phyloP scores from a whole-genome alignment of 2,797 vertebrate genomes.

The Sphaeramia orbicularis region DNA sequence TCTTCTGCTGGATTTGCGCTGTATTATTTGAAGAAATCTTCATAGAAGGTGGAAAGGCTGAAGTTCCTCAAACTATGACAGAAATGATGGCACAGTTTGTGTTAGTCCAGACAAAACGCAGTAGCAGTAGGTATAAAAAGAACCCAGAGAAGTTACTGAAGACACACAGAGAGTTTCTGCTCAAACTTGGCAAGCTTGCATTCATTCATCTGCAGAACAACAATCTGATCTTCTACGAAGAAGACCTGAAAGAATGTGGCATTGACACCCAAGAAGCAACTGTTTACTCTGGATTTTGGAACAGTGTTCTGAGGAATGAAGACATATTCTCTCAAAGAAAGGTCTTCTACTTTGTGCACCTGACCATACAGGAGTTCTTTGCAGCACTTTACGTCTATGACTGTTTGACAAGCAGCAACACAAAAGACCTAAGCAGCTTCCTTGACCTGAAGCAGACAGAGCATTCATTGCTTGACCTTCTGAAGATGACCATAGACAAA shows the following conservation, averaged over 20 bases:
- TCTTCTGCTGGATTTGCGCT: constrained; percentile 73
- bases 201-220: constrained; percentile 61
- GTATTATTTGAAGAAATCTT: constrained; percentile 57
- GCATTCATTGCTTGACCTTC: constrained; percentile 30
- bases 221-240: constrained; percentile 65
- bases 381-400: constrained; percentile 59
- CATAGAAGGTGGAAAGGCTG: rapidly evolving
- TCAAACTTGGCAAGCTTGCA: constrained; percentile 67
- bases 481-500: constrained; percentile 61
- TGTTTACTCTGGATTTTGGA: constrained; percentile 48
- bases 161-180: constrained; percentile 46
- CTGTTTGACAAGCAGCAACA: constrained; percentile 45
- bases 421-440: constrained; percentile 11
- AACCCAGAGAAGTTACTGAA: background rate
- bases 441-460: constrained; percentile 27
- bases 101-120: constrained; percentile 30
- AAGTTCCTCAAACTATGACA: constrained; percentile 60
- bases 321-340: constrained; percentile 34
- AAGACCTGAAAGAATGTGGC: constrained; percentile 50
- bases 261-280: constrained; percentile 44
- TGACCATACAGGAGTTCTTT: constrained; percentile 74
- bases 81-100: constrained; percentile 65
- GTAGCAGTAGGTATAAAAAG: constrained; percentile 38
- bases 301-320: constrained; percentile 26
- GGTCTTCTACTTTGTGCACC: constrained; percentile 64